Base-by-base conservation (phyloP, 2,797 vertebrate genomes). In the Phoebastria nigripes region DNA sequence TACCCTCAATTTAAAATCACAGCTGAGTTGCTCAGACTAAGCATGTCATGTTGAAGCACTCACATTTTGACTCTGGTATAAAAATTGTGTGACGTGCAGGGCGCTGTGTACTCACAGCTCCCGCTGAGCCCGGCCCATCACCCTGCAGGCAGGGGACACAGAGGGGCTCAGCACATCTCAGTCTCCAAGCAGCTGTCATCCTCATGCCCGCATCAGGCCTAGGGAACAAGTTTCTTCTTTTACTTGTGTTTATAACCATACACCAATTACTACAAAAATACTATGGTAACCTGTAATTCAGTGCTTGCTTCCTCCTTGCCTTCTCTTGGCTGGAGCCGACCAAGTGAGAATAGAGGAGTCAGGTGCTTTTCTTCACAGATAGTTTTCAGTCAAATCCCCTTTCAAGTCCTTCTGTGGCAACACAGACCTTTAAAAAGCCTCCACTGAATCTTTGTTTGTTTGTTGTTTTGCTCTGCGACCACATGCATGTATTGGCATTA, bases 11-110 rank as follows among this genome's bases (percentile, higher is more conserved):
- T 81, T 79, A 41, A 83, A 72, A 70, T 39, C 52, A 51, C 65
- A 52, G 18, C 67, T 28, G 51, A 84, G 41, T 39, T 77, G 28
- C 61, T 90, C 84, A 81, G 61, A 31, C 18, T 62, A 66, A 29
- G 4, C 52, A 16, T 28, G 42, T 93, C 39, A 8, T 2, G 0
- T 8, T 80, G 56, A 56, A 35, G 51, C 0, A 0, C 35, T 74
- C 44, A 4, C 24, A 9, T 69, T 52, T 69, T 54, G 72, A 35
- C 69, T 16, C 4, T 31, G 42, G 7, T 46, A 9, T n/a, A n/a
- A 71, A 61, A 85, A 9, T 1, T 1, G 7, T 7, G 31, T 0
- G 0, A 18, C 0, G 1, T 65, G 35, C 69, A 28, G 67, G 5
- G 37, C 2, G 1, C 18, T 25, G 31, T 22, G 26, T 26, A 28